Evolutionary conservation across 1,140 invertebrate genomes (phyloP).

Genomic region (Monomorium pharaonis): DNA sequence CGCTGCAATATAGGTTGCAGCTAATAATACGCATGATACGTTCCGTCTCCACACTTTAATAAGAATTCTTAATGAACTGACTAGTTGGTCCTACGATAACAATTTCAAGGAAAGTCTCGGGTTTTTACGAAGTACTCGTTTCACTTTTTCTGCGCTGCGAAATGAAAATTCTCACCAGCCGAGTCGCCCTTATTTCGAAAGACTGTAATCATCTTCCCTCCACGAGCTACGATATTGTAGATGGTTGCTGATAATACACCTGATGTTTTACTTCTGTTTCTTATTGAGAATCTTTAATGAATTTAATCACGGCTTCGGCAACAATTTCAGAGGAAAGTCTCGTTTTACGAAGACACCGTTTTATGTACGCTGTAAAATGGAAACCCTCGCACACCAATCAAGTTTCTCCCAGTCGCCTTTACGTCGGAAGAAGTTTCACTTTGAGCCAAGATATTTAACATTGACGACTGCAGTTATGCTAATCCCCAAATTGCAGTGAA

Average conservation of each 20-base stretch:
- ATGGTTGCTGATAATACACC: neutral
- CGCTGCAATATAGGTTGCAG: neutral
- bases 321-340: neutral
- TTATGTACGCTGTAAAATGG: neutral
- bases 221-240: neutral
- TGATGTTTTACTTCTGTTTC: neutral
- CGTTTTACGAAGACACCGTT: neutral
- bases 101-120: neutral
- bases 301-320: neutral
- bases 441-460: neutral
- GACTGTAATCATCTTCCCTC: neutral
- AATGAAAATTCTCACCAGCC: neutral
- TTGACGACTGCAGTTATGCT: neutral
- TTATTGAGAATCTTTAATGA: conserved; percentile 6
- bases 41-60: neutral
- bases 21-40: neutral
- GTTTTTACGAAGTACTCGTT: neutral
- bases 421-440: neutral
- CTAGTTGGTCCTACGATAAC: neutral
- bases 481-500: neutral
- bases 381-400: neutral
- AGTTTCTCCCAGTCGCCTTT: neutral
- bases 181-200: no score
- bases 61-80: neutral
- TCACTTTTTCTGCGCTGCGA: neutral